Percentiles rank a stretch among this genome's conserved stretches.
phyloP scores from a whole-genome alignment of 2,888 invertebrate species.

The Hecatera dysodea region DNA sequence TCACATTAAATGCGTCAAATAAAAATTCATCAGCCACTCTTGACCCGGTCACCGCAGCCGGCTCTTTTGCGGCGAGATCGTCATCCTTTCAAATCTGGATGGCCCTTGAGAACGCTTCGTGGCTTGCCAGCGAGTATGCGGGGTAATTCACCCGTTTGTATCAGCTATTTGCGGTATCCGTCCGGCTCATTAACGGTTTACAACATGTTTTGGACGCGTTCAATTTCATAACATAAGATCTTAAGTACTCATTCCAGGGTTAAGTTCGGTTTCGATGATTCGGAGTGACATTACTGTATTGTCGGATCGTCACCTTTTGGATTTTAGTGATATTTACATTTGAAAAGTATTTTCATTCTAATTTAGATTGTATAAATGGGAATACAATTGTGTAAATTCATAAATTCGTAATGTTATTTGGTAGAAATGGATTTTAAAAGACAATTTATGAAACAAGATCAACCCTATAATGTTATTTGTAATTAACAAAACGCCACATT shows the following conservation, averaged over 20 bases:
- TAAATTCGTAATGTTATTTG: neutral
- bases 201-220: conserved; percentile 65
- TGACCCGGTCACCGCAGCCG: conserved; percentile 71
- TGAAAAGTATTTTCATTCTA: neutral
- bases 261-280: conserved; percentile 21
- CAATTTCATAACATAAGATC: conserved; percentile 60
- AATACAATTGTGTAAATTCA: neutral
- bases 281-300: conserved; percentile 4
- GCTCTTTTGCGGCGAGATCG: conserved; percentile 75
- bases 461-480: conserved; percentile 1
- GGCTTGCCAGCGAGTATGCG: conserved; percentile 76
- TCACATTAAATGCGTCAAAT: conserved; percentile 63
- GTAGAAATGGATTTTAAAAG: neutral
- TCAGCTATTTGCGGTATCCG: conserved; percentile 77
- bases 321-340: neutral
- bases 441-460: neutral
- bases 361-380: neutral
- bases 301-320: neutral
- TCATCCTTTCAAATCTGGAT: conserved; percentile 79
- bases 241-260: conserved; percentile 55
- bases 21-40: conserved; percentile 70
- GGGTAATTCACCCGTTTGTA: conserved; percentile 75
- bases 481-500: conserved; percentile 33
- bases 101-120: conserved; percentile 75
- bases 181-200: conserved; percentile 73